These are phyloP conservation scores for Gorsachius magnificus DNA, from an alignment of 2,797 vertebrate genomes.

Conservation along the genomic window DNA sequence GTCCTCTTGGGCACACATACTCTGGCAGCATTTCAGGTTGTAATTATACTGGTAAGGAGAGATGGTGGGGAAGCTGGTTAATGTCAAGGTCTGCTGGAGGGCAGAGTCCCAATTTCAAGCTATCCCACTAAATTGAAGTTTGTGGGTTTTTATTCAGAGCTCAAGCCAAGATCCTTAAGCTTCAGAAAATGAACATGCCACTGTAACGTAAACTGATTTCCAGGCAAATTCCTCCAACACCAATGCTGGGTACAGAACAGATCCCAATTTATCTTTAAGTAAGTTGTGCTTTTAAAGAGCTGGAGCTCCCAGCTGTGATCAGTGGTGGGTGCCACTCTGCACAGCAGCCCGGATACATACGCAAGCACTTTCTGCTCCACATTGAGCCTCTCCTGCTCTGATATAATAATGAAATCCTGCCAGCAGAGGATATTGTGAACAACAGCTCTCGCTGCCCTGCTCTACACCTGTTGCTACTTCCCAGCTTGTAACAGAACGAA, in stretches of 20 bases:
- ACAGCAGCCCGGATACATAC: background rate
- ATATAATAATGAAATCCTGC: background rate
- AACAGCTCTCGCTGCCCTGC: background rate
- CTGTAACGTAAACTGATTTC: background rate
- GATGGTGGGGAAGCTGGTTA: background rate
- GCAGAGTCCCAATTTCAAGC: background rate
- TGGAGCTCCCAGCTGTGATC: background rate
- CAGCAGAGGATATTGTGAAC: background rate
- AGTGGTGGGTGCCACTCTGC: rapidly evolving
- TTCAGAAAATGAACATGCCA: background rate
- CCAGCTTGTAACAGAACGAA: background rate
- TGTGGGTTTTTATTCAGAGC: background rate
- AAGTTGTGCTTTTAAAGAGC: background rate
- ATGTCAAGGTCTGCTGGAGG: constrained; percentile 35
- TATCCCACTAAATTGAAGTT: background rate
- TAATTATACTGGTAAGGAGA: background rate
- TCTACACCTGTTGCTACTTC: background rate
- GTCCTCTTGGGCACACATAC: background rate
- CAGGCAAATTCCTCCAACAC: background rate
- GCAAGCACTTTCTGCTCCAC: background rate
- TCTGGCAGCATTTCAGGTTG: background rate
- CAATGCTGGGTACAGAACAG: background rate
- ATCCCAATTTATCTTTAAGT: background rate
- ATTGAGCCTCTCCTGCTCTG: background rate
- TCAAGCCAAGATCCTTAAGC: constrained; percentile 11